A percentile compares a stretch with the other conserved stretches of the same genome.
Evolutionary conservation across 2,888 invertebrate genomes (phyloP).

Genomic region (Girardia tigrina): DNA sequence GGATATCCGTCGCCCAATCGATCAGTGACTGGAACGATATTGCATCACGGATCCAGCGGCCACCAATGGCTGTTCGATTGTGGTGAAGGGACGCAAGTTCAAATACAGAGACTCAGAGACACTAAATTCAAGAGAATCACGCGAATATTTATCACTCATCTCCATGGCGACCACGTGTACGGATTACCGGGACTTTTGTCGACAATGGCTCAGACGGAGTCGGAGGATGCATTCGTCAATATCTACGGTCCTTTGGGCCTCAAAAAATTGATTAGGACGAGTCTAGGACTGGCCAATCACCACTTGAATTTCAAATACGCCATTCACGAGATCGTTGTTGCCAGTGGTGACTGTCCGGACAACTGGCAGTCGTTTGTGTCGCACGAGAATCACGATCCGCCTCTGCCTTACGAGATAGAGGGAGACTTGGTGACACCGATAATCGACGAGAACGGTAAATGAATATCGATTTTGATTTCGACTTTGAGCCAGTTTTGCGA

Average conservation of each 20-base stretch:
- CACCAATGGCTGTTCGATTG: constrained; percentile 52
- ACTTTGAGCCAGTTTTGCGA: too few relatives aligned
- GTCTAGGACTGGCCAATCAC: constrained; percentile 45
- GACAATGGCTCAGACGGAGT: constrained; percentile 43
- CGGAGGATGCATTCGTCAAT: constrained; percentile 41
- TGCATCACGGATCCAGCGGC: constrained; percentile 40
- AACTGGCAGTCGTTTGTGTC: constrained; percentile 38
- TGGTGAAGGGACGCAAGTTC: constrained; percentile 52
- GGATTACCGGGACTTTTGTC: constrained; percentile 51
- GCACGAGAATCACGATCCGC: constrained; percentile 37
- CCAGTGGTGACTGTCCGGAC: constrained; percentile 39
- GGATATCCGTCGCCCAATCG: constrained; percentile 35
- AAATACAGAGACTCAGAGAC: constrained; percentile 47
- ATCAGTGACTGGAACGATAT: constrained; percentile 42
- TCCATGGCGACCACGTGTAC: constrained; percentile 53
- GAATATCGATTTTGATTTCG: too few relatives aligned
- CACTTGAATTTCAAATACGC: constrained; percentile 44
- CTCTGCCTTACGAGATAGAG: constrained; percentile 38
- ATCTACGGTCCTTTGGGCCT: constrained; percentile 51
- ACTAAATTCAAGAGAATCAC: constrained; percentile 39
- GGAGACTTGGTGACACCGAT: neutral
- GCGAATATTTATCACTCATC: constrained; percentile 52
- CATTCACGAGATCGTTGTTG: constrained; percentile 41
- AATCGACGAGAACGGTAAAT: neutral
- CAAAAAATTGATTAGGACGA: constrained; percentile 44